These are phyloP conservation scores for Amphiura filiformis DNA, from an alignment of 35 echinoderm and acorn worm species.

Conservation along the genomic window DNA sequence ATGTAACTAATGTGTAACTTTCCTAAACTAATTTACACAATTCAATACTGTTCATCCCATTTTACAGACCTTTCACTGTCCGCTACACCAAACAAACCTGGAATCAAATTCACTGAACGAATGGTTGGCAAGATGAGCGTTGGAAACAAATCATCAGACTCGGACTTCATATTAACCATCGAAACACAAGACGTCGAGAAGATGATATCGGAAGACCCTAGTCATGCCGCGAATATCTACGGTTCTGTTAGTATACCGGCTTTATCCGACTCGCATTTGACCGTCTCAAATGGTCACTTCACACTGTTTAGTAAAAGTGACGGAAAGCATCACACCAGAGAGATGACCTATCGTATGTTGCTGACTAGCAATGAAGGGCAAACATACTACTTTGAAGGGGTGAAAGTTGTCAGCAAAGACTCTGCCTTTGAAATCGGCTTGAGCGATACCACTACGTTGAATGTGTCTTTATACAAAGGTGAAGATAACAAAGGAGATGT, in stretches of 20 bases:
- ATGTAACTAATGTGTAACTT: no score
- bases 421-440: conserved; percentile 65
- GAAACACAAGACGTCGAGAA: conserved; percentile 48
- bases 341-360: conserved; percentile 64
- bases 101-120: conserved; percentile 68
- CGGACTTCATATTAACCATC: conserved; percentile 65
- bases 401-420: conserved; percentile 70
- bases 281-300: conserved; percentile 50
- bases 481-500: conserved; percentile 5
- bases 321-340: conserved; percentile 43
- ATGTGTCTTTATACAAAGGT: conserved; percentile 42
- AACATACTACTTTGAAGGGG: conserved; percentile 48
- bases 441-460: conserved; percentile 52
- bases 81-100: not conserved
- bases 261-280: conserved; percentile 38
- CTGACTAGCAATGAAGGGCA: conserved; percentile 35
- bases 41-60: no score
- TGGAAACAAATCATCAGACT: not conserved
- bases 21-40: no score
- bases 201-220: conserved; percentile 47
- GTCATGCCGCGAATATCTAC: conserved; percentile 49
- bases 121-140: conserved; percentile 47
- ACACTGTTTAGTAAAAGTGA: conserved; percentile 55
- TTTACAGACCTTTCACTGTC: conserved; percentile 10
- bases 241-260: conserved; percentile 48